Conservation (phyloP, 2,888 invertebrate genomes). For the Synergus japonicus region DNA sequence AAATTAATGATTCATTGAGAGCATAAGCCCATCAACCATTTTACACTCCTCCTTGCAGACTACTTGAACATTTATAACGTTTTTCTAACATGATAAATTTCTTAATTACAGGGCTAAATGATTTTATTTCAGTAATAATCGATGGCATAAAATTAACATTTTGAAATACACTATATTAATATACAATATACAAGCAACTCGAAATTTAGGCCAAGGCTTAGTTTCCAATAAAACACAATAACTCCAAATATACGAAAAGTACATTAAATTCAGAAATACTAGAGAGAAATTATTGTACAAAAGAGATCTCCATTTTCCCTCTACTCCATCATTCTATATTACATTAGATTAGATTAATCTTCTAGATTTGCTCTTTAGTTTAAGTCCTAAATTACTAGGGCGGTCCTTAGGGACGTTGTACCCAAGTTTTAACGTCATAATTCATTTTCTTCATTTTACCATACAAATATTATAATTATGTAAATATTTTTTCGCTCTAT, state of each 20-base stretch:
- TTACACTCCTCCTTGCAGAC: not conserved
- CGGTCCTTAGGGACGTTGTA: too few species aligned
- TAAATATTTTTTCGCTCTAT: too few species aligned
- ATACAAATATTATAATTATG: too few species aligned
- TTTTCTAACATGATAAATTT: not conserved
- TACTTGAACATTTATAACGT: not conserved
- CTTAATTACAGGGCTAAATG: not conserved
- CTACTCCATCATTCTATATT: not conserved
- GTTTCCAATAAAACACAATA: not conserved
- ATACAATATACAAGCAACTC: not conserved
- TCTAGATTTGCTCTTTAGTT: not conserved
- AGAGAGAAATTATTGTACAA: not conserved
- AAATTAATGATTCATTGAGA: not conserved
- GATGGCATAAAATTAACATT: not conserved
- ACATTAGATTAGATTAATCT: not conserved
- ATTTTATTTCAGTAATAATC: constrained; percentile 3
- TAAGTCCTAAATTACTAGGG: not conserved
- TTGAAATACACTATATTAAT: not conserved
- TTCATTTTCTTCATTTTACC: too few species aligned
- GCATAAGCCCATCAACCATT: not conserved
- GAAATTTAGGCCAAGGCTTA: not conserved
- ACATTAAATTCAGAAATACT: not conserved
- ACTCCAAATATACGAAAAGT: not conserved
- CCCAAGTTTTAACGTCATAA: too few species aligned
- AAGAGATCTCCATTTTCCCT: not conserved